These are phyloP conservation scores for Dryobates pubescens DNA, from an alignment of 2,797 vertebrate genomes.

Conservation along the genomic window DNA sequence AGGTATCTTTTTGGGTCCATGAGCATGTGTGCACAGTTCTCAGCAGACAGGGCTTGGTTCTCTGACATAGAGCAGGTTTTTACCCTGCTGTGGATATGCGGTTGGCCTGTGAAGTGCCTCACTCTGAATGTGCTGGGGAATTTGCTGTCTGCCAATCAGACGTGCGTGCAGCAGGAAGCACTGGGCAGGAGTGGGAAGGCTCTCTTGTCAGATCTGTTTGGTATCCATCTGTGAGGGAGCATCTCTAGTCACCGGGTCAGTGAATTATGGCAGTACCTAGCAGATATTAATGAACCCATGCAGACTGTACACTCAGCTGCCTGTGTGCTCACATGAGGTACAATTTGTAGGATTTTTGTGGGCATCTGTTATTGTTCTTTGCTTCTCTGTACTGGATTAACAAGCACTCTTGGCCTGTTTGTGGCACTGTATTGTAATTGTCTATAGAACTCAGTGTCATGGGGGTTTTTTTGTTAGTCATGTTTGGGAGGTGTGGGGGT, in stretches of 20 bases:
- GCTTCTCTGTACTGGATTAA: neutral
- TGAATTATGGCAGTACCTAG: neutral
- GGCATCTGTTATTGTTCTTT: neutral
- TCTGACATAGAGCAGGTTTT: neutral
- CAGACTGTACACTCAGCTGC: neutral
- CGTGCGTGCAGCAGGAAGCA: neutral
- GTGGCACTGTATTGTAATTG: neutral
- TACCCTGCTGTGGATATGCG: neutral
- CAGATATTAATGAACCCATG: neutral
- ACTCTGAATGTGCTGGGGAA: neutral
- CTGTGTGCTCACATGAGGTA: fast-evolving
- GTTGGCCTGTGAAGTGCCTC: neutral
- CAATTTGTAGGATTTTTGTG: neutral
- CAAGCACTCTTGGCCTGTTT: neutral
- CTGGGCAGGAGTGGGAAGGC: neutral
- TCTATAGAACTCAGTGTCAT: neutral
- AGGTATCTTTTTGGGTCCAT: neutral
- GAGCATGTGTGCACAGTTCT: fast-evolving
- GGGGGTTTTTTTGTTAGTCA: neutral
- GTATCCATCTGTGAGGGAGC: neutral
- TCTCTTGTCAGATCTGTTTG: neutral
- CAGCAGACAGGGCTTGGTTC: neutral
- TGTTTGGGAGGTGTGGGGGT: neutral
- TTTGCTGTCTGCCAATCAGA: neutral
- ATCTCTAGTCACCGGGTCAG: neutral